phyloP scores from a whole-genome alignment of 2,113 vertebrate species.

The Hassar affinis region DNA sequence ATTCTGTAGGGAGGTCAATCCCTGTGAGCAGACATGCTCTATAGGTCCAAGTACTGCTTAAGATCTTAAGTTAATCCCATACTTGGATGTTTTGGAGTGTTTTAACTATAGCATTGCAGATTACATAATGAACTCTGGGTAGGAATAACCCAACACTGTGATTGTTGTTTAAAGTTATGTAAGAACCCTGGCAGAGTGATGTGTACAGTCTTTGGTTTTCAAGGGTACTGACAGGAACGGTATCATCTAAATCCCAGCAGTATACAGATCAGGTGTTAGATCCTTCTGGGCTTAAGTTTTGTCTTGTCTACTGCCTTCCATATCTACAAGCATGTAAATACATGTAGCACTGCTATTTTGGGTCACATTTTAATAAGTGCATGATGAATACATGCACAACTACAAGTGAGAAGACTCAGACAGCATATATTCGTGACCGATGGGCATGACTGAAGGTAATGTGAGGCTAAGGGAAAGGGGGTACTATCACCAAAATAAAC shows the following conservation, averaged over 20 bases:
- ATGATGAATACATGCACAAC: neutral
- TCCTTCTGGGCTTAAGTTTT: neutral
- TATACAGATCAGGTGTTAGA: neutral
- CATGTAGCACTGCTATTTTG: neutral
- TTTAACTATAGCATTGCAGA: slow-evolving; percentile 1
- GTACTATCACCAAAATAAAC: slow-evolving; percentile 44
- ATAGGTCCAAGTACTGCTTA: neutral
- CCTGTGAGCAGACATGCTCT: neutral
- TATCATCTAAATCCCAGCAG: neutral
- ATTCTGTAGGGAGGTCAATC: neutral
- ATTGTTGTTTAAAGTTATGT: neutral
- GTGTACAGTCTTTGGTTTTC: neutral
- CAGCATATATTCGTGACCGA: neutral
- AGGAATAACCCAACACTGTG: neutral
- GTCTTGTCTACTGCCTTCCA: neutral
- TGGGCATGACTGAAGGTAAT: slow-evolving; percentile 16
- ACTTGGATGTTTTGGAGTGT: neutral
- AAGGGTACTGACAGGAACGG: neutral
- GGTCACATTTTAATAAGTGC: neutral
- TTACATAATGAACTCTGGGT: neutral
- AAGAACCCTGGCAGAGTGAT: neutral
- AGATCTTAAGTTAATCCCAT: no score
- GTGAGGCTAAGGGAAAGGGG: slow-evolving; percentile 7
- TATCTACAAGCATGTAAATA: neutral
- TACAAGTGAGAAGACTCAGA: neutral